Evolutionary conservation across 2,888 invertebrate genomes (phyloP), one percentile per base, ranked within the genome.

Genomic region (Parnassius apollo): DNA sequence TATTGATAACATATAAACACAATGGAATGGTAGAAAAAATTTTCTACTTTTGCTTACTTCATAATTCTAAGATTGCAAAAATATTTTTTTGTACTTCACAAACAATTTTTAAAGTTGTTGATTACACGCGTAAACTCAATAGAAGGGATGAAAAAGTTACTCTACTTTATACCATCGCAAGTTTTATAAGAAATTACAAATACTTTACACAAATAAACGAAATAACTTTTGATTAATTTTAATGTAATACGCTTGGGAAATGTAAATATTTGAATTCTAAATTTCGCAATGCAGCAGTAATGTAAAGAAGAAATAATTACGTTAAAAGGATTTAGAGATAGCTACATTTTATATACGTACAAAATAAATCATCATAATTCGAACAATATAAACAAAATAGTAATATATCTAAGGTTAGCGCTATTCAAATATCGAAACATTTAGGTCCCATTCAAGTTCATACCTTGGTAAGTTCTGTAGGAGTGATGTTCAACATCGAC

Each of bases 401-500:
- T 13, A 25, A 7, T n/a, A 56, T 25, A 46, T 10, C 4, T 35
- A 35, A 35, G 35, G 35, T 35, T 11, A 42, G 12, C n/a, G 12
- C 53, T 42, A n/a, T 35, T n/a, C 50, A 22, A 50, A 13, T 50
- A 9, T 46, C 3, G 3, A n/a, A 46, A 11, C 7, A 35, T 35
- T 35, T 35, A 35, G 35, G 35, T 46, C 3, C n/a, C 46, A n/a
- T 2, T 11, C 44, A 42, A 54, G 13, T 42, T 52, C 62, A 22
- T 66, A 85, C 99, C 99, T 91, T 96, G 96, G 82, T 96, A 99
- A 0, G 96, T 95, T 64, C 99, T 93, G 78, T 97, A 98, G 0
- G 96, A 95, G 83, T 99, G 98, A 84, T 98, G 98, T 92, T 97
- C 97, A 57, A 99, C 91, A 91, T 99, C 99, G 0, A 99, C 94